Base-by-base conservation (phyloP, 2,888 invertebrate species). In the Chesias legatella region DNA sequence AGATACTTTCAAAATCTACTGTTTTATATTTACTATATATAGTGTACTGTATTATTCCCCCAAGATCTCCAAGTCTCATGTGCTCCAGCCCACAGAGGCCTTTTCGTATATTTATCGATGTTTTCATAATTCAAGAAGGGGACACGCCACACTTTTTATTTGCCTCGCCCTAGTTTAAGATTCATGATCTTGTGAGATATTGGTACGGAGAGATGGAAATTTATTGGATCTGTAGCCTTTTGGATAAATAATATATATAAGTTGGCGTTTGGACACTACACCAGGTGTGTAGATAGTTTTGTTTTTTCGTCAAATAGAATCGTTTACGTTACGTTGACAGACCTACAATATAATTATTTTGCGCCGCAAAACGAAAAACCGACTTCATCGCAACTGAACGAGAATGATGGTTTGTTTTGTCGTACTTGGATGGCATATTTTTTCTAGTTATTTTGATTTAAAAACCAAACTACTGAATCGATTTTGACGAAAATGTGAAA, bases 181-280 rank as follows among this genome's bases (percentile, higher is more conserved):
- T 84, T 84, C 83, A 84, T 83, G 84, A 77, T 71, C 70, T 72
- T 64, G 67, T 75, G 79, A 79, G 73, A 71, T 76, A 81, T 80
- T 63, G 76, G 65, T 48, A 60, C 59, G 53, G 49, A 43, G 59
- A 36, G 29, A 46, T 38, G 45, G 53, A 49, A 20, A 41, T 31
- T 60, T 67, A 62, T 57, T 56, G 41, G 56, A 60, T 58, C 58
- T 53, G 43, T 41, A 56, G 47, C 46, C 48, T 53, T 58, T 56
- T 56, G 46, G 40, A 47, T 54, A 54, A 45, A 51, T 51, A 58
- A 53, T 53, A 57, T 52, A 57, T 52, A 61, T 58, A 51, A 52
- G 34, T 44, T 44, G 36, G 37, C 49, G 51, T 39, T 52, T 45
- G 47, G 53, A 43, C 47, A 34, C 9, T 28, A 40, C 37, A 40